These are phyloP conservation scores for Pelosia muscerda DNA, from an alignment of 2,888 invertebrate genomes.

Conservation along the genomic window DNA sequence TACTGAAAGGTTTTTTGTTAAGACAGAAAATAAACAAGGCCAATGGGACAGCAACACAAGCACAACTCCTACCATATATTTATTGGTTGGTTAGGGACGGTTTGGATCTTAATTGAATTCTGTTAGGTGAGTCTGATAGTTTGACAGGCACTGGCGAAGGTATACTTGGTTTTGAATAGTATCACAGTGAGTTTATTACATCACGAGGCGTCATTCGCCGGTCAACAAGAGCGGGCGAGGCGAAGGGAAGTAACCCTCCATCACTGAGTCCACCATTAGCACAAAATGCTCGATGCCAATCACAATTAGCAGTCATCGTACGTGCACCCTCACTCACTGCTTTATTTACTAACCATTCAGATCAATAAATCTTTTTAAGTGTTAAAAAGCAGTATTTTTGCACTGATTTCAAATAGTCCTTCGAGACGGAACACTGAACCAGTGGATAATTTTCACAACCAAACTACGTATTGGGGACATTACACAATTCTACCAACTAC, in stretches of 20 bases:
- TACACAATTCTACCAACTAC: not conserved
- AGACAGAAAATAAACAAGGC: not conserved
- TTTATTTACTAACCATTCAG: conserved; percentile 4
- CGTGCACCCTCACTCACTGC: not conserved
- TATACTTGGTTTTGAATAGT: too few species aligned
- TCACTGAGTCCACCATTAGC: not conserved
- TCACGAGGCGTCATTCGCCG: not conserved
- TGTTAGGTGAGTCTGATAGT: too few species aligned
- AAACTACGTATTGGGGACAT: not conserved
- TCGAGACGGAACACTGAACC: not conserved
- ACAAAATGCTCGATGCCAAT: not conserved
- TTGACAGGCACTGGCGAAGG: not conserved
- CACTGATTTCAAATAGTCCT: not conserved
- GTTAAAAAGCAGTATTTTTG: not conserved
- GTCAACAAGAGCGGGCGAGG: not conserved
- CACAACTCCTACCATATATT: too few species aligned
- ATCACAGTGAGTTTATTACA: not conserved
- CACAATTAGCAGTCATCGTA: conserved; percentile 1
- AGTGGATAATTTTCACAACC: not conserved
- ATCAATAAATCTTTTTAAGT: not conserved
- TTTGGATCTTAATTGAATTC: too few species aligned
- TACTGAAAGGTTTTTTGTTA: conserved; percentile 2
- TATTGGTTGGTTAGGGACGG: too few species aligned
- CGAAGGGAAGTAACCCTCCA: not conserved
- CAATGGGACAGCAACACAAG: too few species aligned